A percentile compares a stretch with the other conserved stretches of the same genome.
Conservation (phyloP, 2,113 vertebrate genomes). For the Ascaphus truei region DNA sequence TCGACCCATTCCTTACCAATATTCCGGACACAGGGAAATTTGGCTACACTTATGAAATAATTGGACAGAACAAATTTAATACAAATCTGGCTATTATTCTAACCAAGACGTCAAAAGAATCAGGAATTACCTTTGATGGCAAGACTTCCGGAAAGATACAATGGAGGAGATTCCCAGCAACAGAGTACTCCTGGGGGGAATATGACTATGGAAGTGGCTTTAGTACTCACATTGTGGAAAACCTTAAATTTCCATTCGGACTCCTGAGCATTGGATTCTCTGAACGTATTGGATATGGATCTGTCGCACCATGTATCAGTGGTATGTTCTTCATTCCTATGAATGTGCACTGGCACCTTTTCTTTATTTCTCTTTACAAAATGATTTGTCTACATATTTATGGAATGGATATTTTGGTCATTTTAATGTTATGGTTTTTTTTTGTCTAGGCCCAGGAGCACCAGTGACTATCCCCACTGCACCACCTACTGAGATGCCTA, state of each 20-base stretch:
- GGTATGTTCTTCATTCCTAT: background rate
- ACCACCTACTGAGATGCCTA: no score
- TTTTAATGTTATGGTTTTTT: no score
- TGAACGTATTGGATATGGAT: background rate
- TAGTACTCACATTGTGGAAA: background rate
- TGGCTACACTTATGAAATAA: background rate
- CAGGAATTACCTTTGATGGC: background rate
- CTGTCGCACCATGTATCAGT: background rate
- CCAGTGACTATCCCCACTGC: no score
- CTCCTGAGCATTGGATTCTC: background rate
- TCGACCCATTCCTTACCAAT: background rate
- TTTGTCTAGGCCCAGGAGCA: no score
- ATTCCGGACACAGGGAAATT: background rate
- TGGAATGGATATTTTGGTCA: no score
- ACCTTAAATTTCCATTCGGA: background rate
- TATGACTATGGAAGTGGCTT: background rate
- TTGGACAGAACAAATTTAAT: background rate
- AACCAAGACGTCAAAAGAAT: background rate
- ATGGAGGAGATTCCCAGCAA: background rate
- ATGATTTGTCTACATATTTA: no score
- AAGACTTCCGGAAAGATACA: background rate
- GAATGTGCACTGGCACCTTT: no score
- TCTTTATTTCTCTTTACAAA: no score
- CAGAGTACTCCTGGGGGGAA: slow-evolving; percentile 11
- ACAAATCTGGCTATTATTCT: background rate